Base-by-base conservation (phyloP, 2,888 invertebrate species). In the Entomobrya proxima region DNA sequence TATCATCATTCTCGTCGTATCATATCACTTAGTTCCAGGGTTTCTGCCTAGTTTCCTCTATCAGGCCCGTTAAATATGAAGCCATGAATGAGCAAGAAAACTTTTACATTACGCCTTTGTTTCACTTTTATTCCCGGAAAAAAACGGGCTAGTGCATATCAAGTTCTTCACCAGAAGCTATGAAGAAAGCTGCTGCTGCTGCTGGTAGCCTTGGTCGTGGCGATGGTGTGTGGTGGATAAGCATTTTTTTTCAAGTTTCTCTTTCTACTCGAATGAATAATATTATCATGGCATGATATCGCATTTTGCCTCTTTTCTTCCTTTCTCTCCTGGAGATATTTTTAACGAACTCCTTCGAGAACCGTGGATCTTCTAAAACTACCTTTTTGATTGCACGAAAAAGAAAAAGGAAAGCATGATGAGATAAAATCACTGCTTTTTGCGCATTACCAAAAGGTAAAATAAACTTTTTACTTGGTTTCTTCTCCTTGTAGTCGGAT, bases 51-150 rank as follows among this genome's bases (percentile, higher is more conserved):
- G n/a, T 47, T 4, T 47, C 13, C 5, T 47, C 13, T 40, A 7
- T 40, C 11, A 11, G 47, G n/a, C 32, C 32, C 9, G 61, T 32
- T 35, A 35, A 61, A 61, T 7, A 18, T 13, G 69, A 37, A 30
- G 30, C 24, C 35, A 61, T 24, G 55, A 37, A 32, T n/a, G 32
- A 52, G 18, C 15, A 77, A 40, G 44, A 75, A 52, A 74, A 67
- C 81, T 75, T 74, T 64, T 47, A 24, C 72, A 80, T 72, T 69
- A 40, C 35, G 40, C 35, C 69, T 55, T 80, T 72, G 80, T 69
- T 72, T 55, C 69, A 55, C 30, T 72, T 72, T 80, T 72, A 30
- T 72, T 35, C 27, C n/a, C 4, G 18, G 11, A n/a, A 7, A 37
- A 77, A 32, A 37, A 40, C 6, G 58, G 15, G 69, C 47, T 9